Evolutionary conservation across 2,113 vertebrate genomes (phyloP).

Genomic region (Ceyx cyanopectus): DNA sequence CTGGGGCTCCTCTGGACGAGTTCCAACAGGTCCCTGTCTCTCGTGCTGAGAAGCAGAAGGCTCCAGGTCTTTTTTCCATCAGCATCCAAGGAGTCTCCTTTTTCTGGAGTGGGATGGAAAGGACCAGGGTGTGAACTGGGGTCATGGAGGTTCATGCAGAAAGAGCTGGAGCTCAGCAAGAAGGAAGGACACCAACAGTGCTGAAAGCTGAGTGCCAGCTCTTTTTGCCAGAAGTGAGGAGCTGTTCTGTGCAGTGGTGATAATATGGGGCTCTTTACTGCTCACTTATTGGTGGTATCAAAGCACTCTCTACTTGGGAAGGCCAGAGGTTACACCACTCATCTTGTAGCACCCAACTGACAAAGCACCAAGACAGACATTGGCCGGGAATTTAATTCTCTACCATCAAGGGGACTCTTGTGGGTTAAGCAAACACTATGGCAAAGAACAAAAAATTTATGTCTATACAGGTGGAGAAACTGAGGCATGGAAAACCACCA

Average conservation of each 20-base stretch:
- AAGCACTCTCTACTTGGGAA: background rate
- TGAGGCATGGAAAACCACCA: background rate
- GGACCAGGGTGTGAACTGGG: fast-evolving
- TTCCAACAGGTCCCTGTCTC: background rate
- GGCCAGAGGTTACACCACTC: background rate
- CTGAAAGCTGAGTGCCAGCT: background rate
- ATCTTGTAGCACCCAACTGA: background rate
- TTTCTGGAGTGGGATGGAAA: background rate
- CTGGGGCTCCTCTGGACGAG: background rate
- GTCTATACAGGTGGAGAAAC: background rate
- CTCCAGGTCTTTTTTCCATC: background rate
- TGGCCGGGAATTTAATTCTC: background rate
- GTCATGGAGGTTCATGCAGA: background rate
- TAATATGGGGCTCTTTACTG: background rate
- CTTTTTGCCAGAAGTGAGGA: background rate
- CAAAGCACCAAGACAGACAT: background rate
- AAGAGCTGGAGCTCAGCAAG: background rate
- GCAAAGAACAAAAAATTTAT: background rate
- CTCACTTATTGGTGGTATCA: background rate
- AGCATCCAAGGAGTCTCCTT: background rate
- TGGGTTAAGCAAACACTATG: background rate
- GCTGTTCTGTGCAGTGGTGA: background rate
- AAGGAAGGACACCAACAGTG: background rate
- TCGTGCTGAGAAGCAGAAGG: background rate
- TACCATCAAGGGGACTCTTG: fast-evolving